Percentiles rank a stretch among this genome's conserved stretches.
Conservation (phyloP, 2,888 invertebrate species). For the Sarcophaga caerulescens region DNA sequence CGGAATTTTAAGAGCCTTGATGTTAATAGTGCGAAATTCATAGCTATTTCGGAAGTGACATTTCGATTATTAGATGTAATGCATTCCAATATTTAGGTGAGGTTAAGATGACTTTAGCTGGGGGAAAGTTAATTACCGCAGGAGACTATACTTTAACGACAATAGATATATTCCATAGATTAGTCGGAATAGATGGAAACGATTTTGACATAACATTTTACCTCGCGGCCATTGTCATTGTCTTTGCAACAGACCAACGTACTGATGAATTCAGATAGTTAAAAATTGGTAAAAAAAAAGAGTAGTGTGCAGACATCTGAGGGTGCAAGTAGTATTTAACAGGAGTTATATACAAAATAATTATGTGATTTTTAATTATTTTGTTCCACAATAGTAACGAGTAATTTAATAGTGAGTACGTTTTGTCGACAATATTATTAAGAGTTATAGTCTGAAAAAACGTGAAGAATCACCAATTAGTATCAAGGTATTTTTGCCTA, state of each 20-base stretch:
- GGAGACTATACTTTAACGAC: not conserved
- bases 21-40: not conserved
- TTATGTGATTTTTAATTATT: no score
- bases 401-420: no score
- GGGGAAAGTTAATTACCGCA: not conserved
- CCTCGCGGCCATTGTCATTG: not conserved
- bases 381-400: no score
- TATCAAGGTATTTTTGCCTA: not conserved
- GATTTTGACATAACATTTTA: not conserved
- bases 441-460: no score
- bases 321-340: no score
- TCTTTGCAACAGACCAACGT: not conserved
- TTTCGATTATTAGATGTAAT: not conserved
- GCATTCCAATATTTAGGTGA: not conserved
- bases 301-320: no score
- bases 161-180: not conserved
- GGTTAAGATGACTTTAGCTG: not conserved
- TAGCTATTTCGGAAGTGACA: slow-evolving; percentile 6
- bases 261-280: not conserved
- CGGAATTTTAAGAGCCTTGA: slow-evolving; percentile 14
- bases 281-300: not conserved
- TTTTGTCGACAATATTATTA: no score
- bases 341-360: no score
- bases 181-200: not conserved
- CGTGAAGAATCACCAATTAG: not conserved